A percentile compares a stretch with the other conserved stretches of the same genome.
Evolutionary conservation across 2,797 vertebrate species (phyloP).

Genomic region (Oreochromis mossambicus): DNA sequence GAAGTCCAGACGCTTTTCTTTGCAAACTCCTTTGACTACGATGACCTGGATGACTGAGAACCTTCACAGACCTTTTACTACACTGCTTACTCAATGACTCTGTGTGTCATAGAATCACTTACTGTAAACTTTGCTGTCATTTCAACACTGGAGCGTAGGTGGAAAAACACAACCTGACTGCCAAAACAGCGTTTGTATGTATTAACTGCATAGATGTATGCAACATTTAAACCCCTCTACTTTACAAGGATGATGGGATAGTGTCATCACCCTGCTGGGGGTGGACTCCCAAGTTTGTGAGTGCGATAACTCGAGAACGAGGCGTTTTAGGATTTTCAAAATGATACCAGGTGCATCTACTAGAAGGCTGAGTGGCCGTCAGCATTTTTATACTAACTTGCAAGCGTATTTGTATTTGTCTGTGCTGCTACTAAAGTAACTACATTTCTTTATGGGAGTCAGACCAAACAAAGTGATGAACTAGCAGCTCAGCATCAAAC

Average conservation of each 20-base stretch:
- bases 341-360: not conserved
- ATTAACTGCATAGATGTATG: not conserved
- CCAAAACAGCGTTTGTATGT: not conserved
- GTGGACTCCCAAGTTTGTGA: not conserved
- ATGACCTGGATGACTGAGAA: too few relatives aligned
- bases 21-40: too few relatives aligned
- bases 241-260: not conserved
- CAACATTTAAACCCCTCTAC: not conserved
- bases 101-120: conserved; percentile 63
- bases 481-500: conserved; percentile 22
- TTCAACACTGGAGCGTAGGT: conserved; percentile 32
- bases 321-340: not conserved
- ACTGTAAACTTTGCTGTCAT: conserved; percentile 62
- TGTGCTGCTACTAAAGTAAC: not conserved
- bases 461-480: conserved; percentile 19
- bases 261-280: not conserved
- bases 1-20: too few relatives aligned
- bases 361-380: not conserved
- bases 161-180: conserved; percentile 13
- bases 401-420: not conserved
- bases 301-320: not conserved
- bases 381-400: not conserved
- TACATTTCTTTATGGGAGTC: not conserved
- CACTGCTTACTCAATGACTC: conserved; percentile 46
- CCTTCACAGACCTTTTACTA: too few relatives aligned